Percentiles rank a stretch among this genome's conserved stretches.
Evolutionary conservation across 2,797 vertebrate genomes (phyloP).

Genomic region (Microctenopoma stevenorrisi): DNA sequence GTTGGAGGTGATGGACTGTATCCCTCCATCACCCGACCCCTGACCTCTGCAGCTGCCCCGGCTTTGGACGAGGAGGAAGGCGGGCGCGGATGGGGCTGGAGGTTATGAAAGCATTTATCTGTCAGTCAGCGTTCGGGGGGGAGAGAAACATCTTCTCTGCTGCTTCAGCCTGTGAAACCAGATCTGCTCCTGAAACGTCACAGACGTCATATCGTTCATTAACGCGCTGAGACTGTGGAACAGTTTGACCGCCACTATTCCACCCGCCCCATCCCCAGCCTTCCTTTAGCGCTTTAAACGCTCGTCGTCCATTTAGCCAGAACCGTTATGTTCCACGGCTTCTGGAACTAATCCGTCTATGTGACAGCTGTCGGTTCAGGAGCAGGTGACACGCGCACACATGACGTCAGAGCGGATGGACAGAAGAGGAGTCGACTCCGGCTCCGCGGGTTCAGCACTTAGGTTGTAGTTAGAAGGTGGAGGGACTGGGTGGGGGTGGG

Average conservation of each 20-base stretch:
- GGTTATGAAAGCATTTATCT: conserved; percentile 70
- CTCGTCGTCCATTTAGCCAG: too few species aligned
- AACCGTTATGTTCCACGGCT: too few species aligned
- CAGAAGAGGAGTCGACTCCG: too few species aligned
- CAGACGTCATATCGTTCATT: background rate
- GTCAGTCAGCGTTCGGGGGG: conserved; percentile 18
- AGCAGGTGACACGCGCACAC: too few species aligned
- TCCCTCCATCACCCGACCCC: conserved; percentile 43
- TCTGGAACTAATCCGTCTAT: too few species aligned
- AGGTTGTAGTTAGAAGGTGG: too few species aligned
- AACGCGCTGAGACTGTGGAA: background rate
- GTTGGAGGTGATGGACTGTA: conserved; percentile 41
- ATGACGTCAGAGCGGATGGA: too few species aligned
- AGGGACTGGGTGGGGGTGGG: too few species aligned
- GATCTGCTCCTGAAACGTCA: background rate
- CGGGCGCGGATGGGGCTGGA: conserved; percentile 3
- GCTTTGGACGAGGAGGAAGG: background rate
- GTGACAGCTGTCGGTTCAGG: too few species aligned
- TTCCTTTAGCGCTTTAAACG: too few species aligned
- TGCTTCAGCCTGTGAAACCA: background rate
- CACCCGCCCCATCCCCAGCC: too few species aligned
- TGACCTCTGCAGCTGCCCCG: conserved; percentile 19
- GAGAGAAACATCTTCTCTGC: background rate
- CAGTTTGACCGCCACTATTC: background rate
- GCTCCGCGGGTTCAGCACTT: too few species aligned